Percentiles rank a stretch among this genome's conserved stretches.
Conservation (phyloP, 2,797 vertebrate species). For the Hypotaenidia okinawae region DNA sequence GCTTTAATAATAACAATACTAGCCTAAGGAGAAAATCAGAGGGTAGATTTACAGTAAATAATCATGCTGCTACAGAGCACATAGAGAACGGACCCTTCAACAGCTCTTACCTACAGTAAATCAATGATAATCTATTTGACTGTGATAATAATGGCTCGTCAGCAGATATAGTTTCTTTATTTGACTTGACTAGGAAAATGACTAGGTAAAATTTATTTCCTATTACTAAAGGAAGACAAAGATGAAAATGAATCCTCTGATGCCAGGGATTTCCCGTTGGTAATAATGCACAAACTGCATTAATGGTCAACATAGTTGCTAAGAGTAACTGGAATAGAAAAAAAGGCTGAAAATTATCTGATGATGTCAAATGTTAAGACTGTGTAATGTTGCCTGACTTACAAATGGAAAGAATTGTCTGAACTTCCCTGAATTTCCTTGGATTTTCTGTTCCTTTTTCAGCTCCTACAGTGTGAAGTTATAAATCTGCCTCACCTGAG, state of each 20-base stretch:
- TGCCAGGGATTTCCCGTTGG: conserved; percentile 51
- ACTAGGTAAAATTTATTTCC: conserved; percentile 66
- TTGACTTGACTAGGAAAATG: conserved; percentile 57
- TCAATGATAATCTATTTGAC: conserved; percentile 72
- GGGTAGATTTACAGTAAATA: conserved; percentile 77
- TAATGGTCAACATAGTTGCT: conserved; percentile 52
- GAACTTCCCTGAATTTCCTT: background rate
- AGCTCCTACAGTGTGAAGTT: background rate
- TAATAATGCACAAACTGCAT: conserved; percentile 43
- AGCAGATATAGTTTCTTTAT: conserved; percentile 64
- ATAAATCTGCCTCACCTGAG: background rate
- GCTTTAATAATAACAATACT: conserved; percentile 80
- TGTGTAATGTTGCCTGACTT: conserved; percentile 5
- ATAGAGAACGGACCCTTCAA: conserved; percentile 34
- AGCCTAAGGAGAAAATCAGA: conserved; percentile 83
- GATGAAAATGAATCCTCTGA: conserved; percentile 66
- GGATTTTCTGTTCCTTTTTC: background rate
- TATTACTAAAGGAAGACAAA: conserved; percentile 53
- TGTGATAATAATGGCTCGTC: conserved; percentile 65
- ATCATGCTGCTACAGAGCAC: conserved; percentile 63
- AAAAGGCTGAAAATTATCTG: conserved; percentile 34
- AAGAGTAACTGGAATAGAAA: conserved; percentile 44
- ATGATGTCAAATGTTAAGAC: conserved; percentile 33
- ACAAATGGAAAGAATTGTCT: background rate
- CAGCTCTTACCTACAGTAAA: conserved; percentile 56